Conservation (phyloP, 2,797 vertebrate genomes). For the Lerista edwardsae region DNA sequence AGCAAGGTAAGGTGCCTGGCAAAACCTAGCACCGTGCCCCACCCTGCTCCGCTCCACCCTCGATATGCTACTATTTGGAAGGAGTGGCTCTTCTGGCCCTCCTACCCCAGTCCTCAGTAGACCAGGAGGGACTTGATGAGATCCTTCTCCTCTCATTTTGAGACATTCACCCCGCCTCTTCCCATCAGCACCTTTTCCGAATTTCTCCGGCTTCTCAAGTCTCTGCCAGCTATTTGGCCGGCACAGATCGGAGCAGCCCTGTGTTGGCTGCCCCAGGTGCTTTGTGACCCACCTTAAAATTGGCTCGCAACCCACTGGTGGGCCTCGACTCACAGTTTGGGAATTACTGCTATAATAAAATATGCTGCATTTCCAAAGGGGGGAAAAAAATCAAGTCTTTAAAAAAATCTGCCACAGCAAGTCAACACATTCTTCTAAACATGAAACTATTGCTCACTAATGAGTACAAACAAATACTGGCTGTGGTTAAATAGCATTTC, state of each 20-base stretch:
- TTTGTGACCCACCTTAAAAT: too few species aligned
- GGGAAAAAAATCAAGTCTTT: neutral
- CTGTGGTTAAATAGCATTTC: slow-evolving; percentile 23
- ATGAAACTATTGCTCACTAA: slow-evolving; percentile 16
- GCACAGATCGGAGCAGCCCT: too few species aligned
- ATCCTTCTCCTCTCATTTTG: neutral
- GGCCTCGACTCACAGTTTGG: too few species aligned
- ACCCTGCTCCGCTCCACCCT: too few species aligned
- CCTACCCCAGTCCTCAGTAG: neutral
- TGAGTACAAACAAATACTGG: slow-evolving; percentile 27
- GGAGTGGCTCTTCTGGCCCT: neutral
- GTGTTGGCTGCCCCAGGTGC: too few species aligned
- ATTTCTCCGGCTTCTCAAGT: too few species aligned
- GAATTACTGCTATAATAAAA: slow-evolving; percentile 45
- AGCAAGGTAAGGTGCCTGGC: too few species aligned
- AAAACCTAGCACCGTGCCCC: too few species aligned
- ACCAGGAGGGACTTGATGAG: neutral
- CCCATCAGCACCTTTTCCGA: too few species aligned
- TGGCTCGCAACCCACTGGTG: too few species aligned
- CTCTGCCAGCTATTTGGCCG: too few species aligned
- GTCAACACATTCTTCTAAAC: slow-evolving; percentile 35
- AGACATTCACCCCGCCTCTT: neutral
- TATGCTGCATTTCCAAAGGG: slow-evolving; percentile 36
- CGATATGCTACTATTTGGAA: too few species aligned
- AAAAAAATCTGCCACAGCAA: slow-evolving; percentile 8